Evolutionary conservation across 2,113 vertebrate genomes (phyloP).

Genomic region (Todiramphus chloris): DNA sequence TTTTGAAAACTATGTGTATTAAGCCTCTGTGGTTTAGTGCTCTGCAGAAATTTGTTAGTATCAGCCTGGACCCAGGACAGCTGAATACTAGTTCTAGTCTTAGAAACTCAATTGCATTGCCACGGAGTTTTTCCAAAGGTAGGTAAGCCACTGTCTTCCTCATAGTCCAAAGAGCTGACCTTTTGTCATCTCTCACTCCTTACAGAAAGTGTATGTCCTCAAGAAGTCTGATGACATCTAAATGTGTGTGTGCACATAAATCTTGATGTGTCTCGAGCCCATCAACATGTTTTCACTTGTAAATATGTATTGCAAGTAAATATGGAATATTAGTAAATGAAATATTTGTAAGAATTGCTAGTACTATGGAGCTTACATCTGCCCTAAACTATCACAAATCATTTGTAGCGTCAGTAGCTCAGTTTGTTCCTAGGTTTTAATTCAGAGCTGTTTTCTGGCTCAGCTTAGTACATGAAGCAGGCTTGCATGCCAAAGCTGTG

Average conservation of each 20-base stretch:
- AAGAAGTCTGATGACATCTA: background rate
- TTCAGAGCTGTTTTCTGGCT: conserved; percentile 61
- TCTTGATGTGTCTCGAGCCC: background rate
- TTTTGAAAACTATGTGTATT: background rate
- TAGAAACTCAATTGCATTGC: background rate
- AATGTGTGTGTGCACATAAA: background rate
- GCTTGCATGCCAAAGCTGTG: conserved; percentile 71
- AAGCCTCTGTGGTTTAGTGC: background rate
- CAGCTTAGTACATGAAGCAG: conserved; percentile 52
- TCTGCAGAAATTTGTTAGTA: background rate
- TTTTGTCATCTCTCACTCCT: background rate
- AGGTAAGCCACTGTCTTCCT: background rate
- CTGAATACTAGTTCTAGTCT: background rate
- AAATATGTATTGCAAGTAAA: conserved; percentile 15
- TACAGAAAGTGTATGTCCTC: background rate
- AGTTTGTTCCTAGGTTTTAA: conserved; percentile 58
- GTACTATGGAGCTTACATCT: background rate
- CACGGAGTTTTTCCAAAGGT: background rate
- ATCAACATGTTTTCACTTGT: background rate
- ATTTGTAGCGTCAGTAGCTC: conserved; percentile 40
- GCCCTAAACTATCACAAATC: conserved; percentile 23
- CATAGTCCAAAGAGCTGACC: background rate
- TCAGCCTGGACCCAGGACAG: background rate
- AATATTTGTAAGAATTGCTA: background rate
- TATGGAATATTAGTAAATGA: background rate